These are phyloP conservation scores for Cynocephalus volans DNA, from an alignment of 2,113 vertebrate species.

Conservation along the genomic window DNA sequence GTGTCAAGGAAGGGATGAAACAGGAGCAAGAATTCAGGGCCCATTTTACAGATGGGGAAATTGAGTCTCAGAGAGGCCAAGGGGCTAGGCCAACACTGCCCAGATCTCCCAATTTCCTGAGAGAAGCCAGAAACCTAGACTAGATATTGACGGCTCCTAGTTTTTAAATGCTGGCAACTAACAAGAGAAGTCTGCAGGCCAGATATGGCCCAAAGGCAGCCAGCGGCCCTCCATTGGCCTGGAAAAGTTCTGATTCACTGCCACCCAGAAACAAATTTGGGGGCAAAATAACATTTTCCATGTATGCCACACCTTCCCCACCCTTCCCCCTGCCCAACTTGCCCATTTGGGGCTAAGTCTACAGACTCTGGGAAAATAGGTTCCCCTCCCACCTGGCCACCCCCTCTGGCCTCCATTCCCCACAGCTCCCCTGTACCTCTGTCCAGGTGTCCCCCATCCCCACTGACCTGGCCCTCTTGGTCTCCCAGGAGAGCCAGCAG, in stretches of 20 bases:
- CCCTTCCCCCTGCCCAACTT: neutral
- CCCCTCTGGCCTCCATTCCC: rapidly evolving
- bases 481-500: neutral
- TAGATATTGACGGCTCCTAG: neutral
- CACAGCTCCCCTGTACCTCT: neutral
- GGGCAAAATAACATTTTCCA: neutral
- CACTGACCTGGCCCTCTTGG: neutral
- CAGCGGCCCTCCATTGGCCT: neutral
- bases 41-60: neutral
- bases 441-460: neutral
- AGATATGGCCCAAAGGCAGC: neutral
- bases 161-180: neutral
- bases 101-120: neutral
- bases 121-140: neutral
- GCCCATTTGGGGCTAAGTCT: neutral
- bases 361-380: neutral
- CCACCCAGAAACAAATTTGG: neutral
- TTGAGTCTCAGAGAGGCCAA: neutral
- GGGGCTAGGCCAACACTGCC: neutral
- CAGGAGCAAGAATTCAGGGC: neutral
- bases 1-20: neutral
- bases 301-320: rapidly evolving
- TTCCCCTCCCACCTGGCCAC: neutral
- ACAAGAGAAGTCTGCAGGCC: neutral
- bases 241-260: neutral